These are phyloP conservation scores for Tetropium fuscum DNA, from an alignment of 2,888 invertebrate genomes.

Conservation along the genomic window DNA sequence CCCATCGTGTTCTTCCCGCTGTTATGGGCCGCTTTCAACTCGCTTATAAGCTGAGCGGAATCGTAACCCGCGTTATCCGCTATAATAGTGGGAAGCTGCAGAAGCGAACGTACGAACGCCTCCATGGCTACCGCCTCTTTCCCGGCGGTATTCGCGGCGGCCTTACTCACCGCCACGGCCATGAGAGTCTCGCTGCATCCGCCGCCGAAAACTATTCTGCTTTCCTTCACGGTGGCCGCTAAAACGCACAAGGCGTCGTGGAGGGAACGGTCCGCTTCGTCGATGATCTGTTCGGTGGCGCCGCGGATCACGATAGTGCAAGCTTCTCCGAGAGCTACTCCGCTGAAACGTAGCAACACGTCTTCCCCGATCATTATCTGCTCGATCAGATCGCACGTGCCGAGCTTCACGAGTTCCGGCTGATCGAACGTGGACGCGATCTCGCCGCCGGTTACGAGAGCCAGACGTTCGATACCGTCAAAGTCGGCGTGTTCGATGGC, in stretches of 20 bases:
- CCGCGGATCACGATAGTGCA: constrained; percentile 98
- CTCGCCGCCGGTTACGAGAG: constrained; percentile 96
- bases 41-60: constrained; percentile 93
- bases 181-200: constrained; percentile 97
- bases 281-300: constrained; percentile 97
- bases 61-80: constrained; percentile 99
- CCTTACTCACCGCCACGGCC: constrained; percentile 90
- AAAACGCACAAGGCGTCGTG: constrained; percentile 99
- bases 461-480: constrained; percentile 97
- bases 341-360: constrained; percentile 92
- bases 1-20: constrained; percentile 80
- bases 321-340: constrained; percentile 95
- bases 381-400: constrained; percentile 95
- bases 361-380: constrained; percentile 99
- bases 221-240: constrained; percentile 94
- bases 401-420: constrained; percentile 91
- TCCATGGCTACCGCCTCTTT: constrained; percentile 99
- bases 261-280: constrained; percentile 97
- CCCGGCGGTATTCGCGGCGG: constrained; percentile 90
- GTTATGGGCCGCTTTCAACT: constrained; percentile 91
- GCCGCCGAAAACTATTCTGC: constrained; percentile 89
- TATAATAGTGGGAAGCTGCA: constrained; percentile 93
- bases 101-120: constrained; percentile 90
- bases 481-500: constrained; percentile 99
- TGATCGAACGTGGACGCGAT: constrained; percentile 98